Evolutionary conservation across 2,888 invertebrate genomes (phyloP), one percentile per base, ranked within the genome.

Genomic region (Cryptophagus acutangulus): DNA sequence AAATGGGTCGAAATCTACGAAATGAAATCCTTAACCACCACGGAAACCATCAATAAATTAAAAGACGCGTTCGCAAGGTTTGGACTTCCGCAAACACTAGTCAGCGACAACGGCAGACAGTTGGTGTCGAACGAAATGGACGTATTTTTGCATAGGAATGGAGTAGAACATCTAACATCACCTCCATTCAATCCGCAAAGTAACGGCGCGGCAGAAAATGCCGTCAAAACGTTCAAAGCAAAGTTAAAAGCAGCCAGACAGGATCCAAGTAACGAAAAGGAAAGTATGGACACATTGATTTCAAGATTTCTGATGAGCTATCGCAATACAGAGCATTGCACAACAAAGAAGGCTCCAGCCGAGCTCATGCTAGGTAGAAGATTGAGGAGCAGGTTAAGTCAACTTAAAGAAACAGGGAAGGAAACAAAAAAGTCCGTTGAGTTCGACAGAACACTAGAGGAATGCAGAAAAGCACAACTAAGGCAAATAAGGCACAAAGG

Each of bases 161-260:
- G 42, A 8, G 31, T 43, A 14, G 40, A 39, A 17, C 45, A 45
- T 13, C 29, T 45, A 5, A 45, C 38, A 35, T 17, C 26, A 2
- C 36, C 42, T 14, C 42, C 45, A 6, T 38, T 25, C 24, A 17
- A 45, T 28, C 30, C 16, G 16, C 20, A 26, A 43, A 31, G 33
- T 12, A 45, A 45, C 39, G 42, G 45, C 8, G 33, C 25, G 2
- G 26, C 42, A 3, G 45, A 45, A 35, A 45, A 35, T 13, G 33
- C 38, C 2, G 45, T 45, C 8, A 43, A 43, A 17, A 30, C 36
- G 1, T 44, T 44, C 15, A 45, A 45, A 30, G 24, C 18, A 3
- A 26, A 26, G n/a, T 6, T 26, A 3, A 26, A 26, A n/a, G 12
- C 38, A 6, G 18, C 10, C 9, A 8, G 38, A 8, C 4, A 10